phyloP scores from a whole-genome alignment of 2,888 invertebrate species.

The Eupithecia abbreviata region DNA sequence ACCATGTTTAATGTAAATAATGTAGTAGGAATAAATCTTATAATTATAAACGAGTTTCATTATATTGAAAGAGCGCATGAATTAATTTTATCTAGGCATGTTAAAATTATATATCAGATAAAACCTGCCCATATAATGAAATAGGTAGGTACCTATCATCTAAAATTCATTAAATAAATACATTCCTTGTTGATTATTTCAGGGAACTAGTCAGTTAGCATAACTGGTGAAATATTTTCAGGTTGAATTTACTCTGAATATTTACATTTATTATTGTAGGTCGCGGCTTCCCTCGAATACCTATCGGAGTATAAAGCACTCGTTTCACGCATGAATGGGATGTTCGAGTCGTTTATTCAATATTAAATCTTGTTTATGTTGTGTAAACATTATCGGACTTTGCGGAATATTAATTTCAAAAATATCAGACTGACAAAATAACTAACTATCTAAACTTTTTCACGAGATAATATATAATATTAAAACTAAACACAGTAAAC shows the following conservation, averaged over 20 bases:
- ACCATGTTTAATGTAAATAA: too few species aligned
- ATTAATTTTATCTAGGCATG: not conserved
- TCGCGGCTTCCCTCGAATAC: conserved; percentile 14
- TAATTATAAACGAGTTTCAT: not conserved
- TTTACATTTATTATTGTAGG: conserved; percentile 9
- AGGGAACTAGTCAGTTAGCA: not conserved
- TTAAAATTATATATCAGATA: not conserved
- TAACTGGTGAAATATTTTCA: conserved; percentile 13
- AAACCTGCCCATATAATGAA: not conserved
- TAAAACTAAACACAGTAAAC: not conserved
- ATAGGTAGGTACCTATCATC: not conserved
- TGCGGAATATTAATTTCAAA: not conserved
- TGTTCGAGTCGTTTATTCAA: conserved; percentile 8
- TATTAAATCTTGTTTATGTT: conserved; percentile 7
- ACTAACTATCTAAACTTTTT: not conserved
- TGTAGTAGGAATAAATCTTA: too few species aligned
- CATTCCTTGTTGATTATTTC: conserved; percentile 2
- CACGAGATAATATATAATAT: not conserved
- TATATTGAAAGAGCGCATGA: not conserved
- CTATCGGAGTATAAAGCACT: conserved; percentile 12
- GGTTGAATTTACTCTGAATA: conserved; percentile 2
- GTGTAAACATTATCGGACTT: not conserved
- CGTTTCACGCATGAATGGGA: conserved; percentile 6
- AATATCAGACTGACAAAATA: not conserved
- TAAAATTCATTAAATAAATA: not conserved